A percentile compares a stretch with the other conserved stretches of the same genome.
Conservation (phyloP, 2,113 vertebrate genomes). For the Eolophus roseicapilla region DNA sequence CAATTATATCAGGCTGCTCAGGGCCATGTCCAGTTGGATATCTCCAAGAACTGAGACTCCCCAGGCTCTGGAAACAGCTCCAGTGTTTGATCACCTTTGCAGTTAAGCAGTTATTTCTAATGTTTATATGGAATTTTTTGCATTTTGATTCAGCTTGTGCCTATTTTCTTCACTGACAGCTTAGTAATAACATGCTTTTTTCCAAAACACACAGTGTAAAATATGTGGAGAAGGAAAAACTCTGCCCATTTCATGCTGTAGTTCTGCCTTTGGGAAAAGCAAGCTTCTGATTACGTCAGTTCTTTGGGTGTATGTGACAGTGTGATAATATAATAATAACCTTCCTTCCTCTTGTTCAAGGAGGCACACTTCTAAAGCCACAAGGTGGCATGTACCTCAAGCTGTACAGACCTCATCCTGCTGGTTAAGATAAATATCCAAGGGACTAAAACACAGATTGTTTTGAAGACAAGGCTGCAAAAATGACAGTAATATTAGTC, state of each 20-base stretch:
- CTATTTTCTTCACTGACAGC: not conserved
- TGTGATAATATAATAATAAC: not conserved
- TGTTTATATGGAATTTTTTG: not conserved
- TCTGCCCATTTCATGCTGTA: not conserved
- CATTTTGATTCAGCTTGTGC: not conserved
- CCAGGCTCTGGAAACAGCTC: not conserved
- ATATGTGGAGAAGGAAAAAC: not conserved
- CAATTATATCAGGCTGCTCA: rapidly evolving
- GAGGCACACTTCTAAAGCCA: not conserved
- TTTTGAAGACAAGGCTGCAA: not conserved
- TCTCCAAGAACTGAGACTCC: not conserved
- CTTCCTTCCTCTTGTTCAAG: not conserved
- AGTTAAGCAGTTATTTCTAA: not conserved
- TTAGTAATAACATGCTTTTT: not conserved
- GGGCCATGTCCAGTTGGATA: not conserved
- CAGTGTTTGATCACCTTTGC: not conserved
- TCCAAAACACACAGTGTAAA: not conserved
- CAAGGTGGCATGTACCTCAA: slow-evolving; percentile 32
- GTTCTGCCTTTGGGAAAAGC: not conserved
- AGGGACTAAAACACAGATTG: not conserved
- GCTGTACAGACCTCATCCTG: not conserved
- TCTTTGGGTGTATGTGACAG: not conserved
- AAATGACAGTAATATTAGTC: not conserved
- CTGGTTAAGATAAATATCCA: not conserved
- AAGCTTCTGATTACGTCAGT: not conserved